phyloP scores from a whole-genome alignment of 1,140 invertebrate genomes.

The Radopholus similis region DNA sequence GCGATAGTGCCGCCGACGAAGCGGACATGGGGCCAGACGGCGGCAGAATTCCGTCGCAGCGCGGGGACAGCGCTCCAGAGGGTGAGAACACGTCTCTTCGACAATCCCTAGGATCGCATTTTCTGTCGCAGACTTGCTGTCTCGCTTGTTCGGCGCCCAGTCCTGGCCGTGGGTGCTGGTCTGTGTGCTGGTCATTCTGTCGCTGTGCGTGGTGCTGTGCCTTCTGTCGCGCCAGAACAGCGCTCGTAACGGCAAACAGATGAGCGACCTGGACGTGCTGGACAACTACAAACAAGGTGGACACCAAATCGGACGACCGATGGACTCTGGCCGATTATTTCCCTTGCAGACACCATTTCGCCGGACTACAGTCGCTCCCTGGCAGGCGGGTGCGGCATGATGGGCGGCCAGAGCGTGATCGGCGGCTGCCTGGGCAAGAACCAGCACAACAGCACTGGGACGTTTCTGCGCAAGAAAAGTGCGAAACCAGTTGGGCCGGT shows the following conservation, averaged over 20 bases:
- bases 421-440: neutral
- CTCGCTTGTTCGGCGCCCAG: neutral
- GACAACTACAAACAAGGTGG: constrained; percentile 59
- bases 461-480: constrained; percentile 8
- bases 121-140: neutral
- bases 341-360: constrained; percentile 21
- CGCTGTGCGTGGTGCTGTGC: constrained; percentile 19
- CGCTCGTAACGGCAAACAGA: constrained; percentile 40
- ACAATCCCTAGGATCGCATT: neutral
- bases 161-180: neutral
- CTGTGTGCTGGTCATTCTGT: neutral
- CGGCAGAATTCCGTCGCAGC: no score
- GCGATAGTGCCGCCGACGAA: no score
- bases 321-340: neutral
- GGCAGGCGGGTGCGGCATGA: constrained; percentile 15
- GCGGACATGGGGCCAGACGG: no score
- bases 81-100: no score
- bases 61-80: no score
- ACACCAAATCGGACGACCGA: neutral
- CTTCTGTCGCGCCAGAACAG: neutral
- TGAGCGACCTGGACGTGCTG: constrained; percentile 55
- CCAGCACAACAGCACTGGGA: neutral
- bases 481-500: neutral
- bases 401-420: neutral
- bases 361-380: constrained; percentile 37